Evolutionary conservation across 2,888 invertebrate genomes (phyloP), one percentile per base, ranked within the genome.

Genomic region (Aquatica leii): DNA sequence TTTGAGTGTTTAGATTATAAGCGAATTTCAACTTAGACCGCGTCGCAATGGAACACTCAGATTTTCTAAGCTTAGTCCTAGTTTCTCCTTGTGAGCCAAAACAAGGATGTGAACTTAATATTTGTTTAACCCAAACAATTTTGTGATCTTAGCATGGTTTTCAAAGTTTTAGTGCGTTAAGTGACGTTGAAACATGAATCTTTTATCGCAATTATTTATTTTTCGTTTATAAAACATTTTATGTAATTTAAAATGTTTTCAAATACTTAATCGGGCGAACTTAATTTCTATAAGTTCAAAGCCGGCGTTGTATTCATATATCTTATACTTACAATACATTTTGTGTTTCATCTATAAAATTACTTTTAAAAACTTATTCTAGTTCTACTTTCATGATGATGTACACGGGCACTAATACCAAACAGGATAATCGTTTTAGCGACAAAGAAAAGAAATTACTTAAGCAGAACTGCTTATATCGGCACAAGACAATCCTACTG

Each of bases 381-480:
- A 14, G 31, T 54, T 18, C 20, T 48, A 35, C 50, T 69, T 6
- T 62, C 70, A 76, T 72, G 73, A 79, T 77, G 75, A 78, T 79
- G 78, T 79, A 79, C 73, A 78, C 78, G 72, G 99, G 99, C 69
- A 99, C 98, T 31, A 97, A 93, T 77, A 94, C 98, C 64, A 98
- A 98, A 82, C 99, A 99, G 84, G 99, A 99, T 83, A 98, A 96
- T 78, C 91, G 99, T 78, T 99, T 99, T 85, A 94, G 97, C 80
- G 98, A 99, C 83, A 99, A 99, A 84, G 98, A 98, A 84, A 98
- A 99, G 84, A 99, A 99, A 81, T 86, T 99, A 51, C 89, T 99
- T 84, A 98, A 98, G 82, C 95, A 95, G 82, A 94, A 68, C 83
- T 98, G 71, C 84, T 99, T 71, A 86, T 97, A 65, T 97, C 97